Evolutionary conservation across 35 echinoderm and acorn worm species (phyloP), one percentile per base, ranked within the genome.

Genomic region (Patiria miniata): DNA sequence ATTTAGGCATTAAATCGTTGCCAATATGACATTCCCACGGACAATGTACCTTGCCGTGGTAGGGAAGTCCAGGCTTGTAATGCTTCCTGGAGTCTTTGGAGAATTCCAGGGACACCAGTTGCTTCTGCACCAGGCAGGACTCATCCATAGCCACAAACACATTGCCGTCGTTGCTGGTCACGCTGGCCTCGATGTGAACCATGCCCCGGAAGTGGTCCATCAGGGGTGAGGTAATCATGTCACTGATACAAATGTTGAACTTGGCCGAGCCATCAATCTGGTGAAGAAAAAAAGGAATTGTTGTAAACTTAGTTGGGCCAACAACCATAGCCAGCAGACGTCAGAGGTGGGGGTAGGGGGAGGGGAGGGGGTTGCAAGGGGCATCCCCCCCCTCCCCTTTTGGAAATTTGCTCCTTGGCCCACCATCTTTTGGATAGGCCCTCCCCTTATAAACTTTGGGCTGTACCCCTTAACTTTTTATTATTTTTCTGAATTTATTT

Each of bases 31-130:
- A n/a, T 47, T 47, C 42, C 42, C 12, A 6, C 12, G 4, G 42
- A 47, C 42, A 47, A 47, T 47, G 42, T 80, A 99, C 96, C 96
- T 87, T 99, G 47, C 96, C 96, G 36, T 87, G 77, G 34, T 92
- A 99, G 14, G 96, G 96, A 47, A 99, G 61, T 1, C 96, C 96
- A 15, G 96, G 96, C 51, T 99, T 99, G 90, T 94, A 99, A 50
- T 99, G 93, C 76, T 94, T 91, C 78, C 79, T 89, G 8, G 89
- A 89, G 37, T 92, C 96, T 23, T 81, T 30, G 34, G 92, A 86
- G 76, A 89, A 99, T 58, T 94, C 83, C 16, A 99, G 55, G 26
- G 81, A 91, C 19, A 94, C 73, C 0, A 93, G 90, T 59, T 89
- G 96, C 77, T 93, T 94, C 21, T 93, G 78, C 12, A 99, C 91